Evolutionary conservation across 2,888 invertebrate genomes (phyloP).

Genomic region (Lycia hirtaria): DNA sequence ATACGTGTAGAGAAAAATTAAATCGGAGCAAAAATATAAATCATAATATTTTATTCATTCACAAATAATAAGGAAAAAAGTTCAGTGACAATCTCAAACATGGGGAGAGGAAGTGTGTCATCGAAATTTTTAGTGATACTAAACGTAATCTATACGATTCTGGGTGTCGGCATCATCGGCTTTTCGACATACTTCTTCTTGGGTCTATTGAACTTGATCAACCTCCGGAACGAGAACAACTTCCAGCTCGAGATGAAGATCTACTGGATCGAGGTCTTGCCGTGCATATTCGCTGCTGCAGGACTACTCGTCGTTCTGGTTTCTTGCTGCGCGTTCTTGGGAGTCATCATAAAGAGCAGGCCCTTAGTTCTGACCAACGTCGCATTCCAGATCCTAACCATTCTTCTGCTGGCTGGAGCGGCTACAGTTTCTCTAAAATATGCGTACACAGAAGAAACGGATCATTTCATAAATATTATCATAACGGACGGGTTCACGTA

Average conservation of each 20-base stretch:
- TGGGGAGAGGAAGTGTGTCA: constrained; percentile 8
- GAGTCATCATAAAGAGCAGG: constrained; percentile 6
- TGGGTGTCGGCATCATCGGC: neutral
- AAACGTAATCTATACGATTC: neutral
- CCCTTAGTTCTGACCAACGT: constrained; percentile 1
- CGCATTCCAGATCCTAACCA: neutral
- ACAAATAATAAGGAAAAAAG: neutral
- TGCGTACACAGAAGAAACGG: neutral
- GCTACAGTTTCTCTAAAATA: neutral
- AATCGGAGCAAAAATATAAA: neutral
- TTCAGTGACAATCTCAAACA: neutral
- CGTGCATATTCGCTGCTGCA: neutral
- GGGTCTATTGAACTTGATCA: neutral
- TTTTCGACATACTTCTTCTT: neutral
- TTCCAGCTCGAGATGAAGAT: neutral
- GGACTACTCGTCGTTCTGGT: neutral
- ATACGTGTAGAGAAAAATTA: neutral
- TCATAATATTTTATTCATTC: neutral
- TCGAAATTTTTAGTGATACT: constrained; percentile 7
- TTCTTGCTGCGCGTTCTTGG: constrained; percentile 5
- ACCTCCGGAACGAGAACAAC: constrained; percentile 3
- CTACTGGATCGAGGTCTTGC: neutral
- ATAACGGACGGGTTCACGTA: neutral
- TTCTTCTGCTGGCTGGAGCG: neutral
- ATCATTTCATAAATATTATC: neutral